Evolutionary conservation across 1,140 invertebrate species (phyloP).

Genomic region (Drosophila malerkotliana): DNA sequence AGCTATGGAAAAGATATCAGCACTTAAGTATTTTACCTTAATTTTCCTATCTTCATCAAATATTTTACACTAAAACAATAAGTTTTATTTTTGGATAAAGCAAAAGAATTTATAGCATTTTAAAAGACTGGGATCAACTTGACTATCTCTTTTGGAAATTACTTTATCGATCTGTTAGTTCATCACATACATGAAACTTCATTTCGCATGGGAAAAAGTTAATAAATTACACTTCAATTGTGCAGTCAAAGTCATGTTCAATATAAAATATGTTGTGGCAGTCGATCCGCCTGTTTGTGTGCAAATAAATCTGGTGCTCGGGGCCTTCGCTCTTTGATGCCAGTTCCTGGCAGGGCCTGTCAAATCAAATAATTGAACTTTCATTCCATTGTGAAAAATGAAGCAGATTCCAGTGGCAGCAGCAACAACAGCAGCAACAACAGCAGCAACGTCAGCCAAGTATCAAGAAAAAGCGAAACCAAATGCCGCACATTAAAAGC

Average conservation of each 20-base stretch:
- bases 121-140: background rate
- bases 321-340: conserved; percentile 39
- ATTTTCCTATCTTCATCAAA: conserved; percentile 28
- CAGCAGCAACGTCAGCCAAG: background rate
- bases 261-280: conserved; percentile 56
- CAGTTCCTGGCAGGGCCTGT: conserved; percentile 58
- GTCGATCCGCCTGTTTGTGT: conserved; percentile 26
- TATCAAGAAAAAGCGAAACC: conserved; percentile 39
- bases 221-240: conserved; percentile 76
- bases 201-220: conserved; percentile 47
- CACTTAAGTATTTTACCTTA: conserved; percentile 32
- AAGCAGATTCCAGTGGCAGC: conserved; percentile 39
- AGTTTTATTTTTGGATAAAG: background rate
- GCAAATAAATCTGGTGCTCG: conserved; percentile 41
- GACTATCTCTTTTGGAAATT: conserved; percentile 3
- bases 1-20: conserved; percentile 26
- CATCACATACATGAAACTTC: conserved; percentile 28
- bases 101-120: background rate
- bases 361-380: conserved; percentile 81
- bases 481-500: conserved; percentile 75
- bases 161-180: conserved; percentile 30
- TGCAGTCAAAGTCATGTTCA: conserved; percentile 64
- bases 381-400: conserved; percentile 79
- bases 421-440: too few relatives aligned
- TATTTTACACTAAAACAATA: conserved; percentile 3